Percentiles rank a stretch among this genome's conserved stretches.
Evolutionary conservation across 2,888 invertebrate species (phyloP).

Genomic region (Hemithea aestivaria): DNA sequence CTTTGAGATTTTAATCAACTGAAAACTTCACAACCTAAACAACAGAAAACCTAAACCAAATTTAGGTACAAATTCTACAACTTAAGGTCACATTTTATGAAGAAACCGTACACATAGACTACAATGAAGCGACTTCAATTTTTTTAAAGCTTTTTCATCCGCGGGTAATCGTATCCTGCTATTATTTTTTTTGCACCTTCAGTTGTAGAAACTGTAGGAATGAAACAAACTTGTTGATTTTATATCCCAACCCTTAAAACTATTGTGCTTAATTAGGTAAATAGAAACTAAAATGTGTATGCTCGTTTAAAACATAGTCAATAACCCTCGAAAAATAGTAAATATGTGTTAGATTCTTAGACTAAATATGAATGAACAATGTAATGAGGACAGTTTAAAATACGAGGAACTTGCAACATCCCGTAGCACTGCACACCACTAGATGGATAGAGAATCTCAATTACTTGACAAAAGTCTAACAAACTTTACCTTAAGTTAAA

Average conservation of each 20-base stretch:
- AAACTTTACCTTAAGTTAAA: constrained; percentile 44
- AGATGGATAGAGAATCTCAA: constrained; percentile 23
- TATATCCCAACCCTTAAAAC: constrained; percentile 62
- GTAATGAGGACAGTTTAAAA: constrained; percentile 46
- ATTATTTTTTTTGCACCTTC: background rate
- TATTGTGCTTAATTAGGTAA: constrained; percentile 68
- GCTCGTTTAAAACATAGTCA: constrained; percentile 57
- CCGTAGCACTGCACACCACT: constrained; percentile 44
- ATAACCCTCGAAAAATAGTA: constrained; percentile 75
- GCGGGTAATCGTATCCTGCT: constrained; percentile 8
- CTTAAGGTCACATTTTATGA: constrained; percentile 3
- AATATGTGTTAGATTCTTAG: constrained; percentile 63
- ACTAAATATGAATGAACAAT: constrained; percentile 50
- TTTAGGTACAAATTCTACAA: constrained; percentile 1
- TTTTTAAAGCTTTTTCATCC: background rate
- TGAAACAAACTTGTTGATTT: constrained; percentile 54
- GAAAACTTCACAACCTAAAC: constrained; percentile 47
- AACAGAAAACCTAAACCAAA: constrained; percentile 23
- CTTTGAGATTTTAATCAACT: constrained; percentile 34
- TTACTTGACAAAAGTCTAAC: constrained; percentile 29
- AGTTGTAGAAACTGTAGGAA: constrained; percentile 6
- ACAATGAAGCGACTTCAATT: background rate
- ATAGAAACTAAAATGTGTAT: constrained; percentile 57
- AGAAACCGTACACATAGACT: too few species aligned
- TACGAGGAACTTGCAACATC: constrained; percentile 65